phyloP scores from a whole-genome alignment of 1,140 invertebrate species.

The Sycobia sp. region DNA sequence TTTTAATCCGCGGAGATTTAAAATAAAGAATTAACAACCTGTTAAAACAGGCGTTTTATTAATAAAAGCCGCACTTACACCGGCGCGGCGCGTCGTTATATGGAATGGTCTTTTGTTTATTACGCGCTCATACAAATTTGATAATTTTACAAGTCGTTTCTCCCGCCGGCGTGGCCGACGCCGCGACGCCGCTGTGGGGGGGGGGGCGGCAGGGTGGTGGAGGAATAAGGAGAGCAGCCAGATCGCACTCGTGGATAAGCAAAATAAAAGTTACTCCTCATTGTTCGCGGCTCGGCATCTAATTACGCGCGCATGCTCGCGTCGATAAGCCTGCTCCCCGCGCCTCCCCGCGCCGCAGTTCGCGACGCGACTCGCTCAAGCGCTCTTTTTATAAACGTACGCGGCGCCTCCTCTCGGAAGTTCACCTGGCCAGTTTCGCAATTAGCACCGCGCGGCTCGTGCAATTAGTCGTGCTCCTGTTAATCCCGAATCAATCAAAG shows the following conservation, averaged over 20 bases:
- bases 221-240: conserved; percentile 39
- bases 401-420: too few relatives aligned
- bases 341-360: conserved; percentile 3
- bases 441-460: conserved; percentile 16
- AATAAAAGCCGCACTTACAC: not conserved
- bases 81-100: too few relatives aligned
- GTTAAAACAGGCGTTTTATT: conserved; percentile 12
- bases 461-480: conserved; percentile 35
- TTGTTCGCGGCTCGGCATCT: conserved; percentile 55
- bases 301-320: conserved; percentile 48
- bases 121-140: conserved; percentile 26
- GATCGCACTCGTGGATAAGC: conserved; percentile 53
- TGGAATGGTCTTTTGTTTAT: conserved; percentile 18
- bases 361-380: too few relatives aligned
- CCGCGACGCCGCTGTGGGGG: not conserved
- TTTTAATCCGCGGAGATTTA: too few relatives aligned
- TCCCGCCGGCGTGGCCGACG: conserved; percentile 8
- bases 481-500: conserved; percentile 33
- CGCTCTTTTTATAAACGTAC: too few relatives aligned
- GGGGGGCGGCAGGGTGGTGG: too few relatives aligned
- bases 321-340: conserved; percentile 37
- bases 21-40: conserved; percentile 4
- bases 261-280: conserved; percentile 59
- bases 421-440: conserved; percentile 24
- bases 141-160: conserved; percentile 33